Evolutionary conservation across 2,888 invertebrate genomes (phyloP).

Genomic region (Lottia scabra): DNA sequence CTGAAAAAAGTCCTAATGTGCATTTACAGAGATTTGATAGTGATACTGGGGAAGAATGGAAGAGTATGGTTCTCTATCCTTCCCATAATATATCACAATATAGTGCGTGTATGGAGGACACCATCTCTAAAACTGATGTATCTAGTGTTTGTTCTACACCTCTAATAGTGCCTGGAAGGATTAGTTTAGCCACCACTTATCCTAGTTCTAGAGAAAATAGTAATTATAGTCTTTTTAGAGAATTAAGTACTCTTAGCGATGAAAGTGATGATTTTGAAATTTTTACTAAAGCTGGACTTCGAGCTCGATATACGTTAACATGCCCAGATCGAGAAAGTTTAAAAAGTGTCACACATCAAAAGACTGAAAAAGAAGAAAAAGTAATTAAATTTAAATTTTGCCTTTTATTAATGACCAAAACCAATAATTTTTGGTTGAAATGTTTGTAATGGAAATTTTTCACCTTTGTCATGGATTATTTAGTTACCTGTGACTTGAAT

Average conservation of each 20-base stretch:
- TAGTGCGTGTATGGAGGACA: not conserved
- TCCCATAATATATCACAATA: not conserved
- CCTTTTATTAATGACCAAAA: too few species aligned
- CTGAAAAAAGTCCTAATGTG: not conserved
- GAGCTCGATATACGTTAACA: not conserved
- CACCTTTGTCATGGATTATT: too few species aligned
- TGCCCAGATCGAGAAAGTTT: conserved; percentile 3
- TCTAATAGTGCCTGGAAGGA: not conserved
- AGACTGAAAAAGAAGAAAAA: too few species aligned
- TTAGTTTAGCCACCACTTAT: not conserved
- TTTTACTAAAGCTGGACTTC: conserved; percentile 1
- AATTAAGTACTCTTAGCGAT: not conserved
- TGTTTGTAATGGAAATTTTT: too few species aligned
- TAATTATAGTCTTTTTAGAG: not conserved
- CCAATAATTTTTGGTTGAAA: too few species aligned
- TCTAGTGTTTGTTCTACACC: not conserved
- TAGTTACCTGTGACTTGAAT: too few species aligned
- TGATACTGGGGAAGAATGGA: conserved; percentile 4
- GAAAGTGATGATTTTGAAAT: not conserved
- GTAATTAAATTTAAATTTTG: too few species aligned
- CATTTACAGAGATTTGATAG: not conserved
- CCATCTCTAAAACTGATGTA: not conserved
- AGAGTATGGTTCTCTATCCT: not conserved
- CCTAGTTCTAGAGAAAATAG: not conserved
- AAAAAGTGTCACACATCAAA: too few species aligned